Evolutionary conservation across 2,888 invertebrate species (phyloP).

Genomic region (Tenthredo distinguenda): DNA sequence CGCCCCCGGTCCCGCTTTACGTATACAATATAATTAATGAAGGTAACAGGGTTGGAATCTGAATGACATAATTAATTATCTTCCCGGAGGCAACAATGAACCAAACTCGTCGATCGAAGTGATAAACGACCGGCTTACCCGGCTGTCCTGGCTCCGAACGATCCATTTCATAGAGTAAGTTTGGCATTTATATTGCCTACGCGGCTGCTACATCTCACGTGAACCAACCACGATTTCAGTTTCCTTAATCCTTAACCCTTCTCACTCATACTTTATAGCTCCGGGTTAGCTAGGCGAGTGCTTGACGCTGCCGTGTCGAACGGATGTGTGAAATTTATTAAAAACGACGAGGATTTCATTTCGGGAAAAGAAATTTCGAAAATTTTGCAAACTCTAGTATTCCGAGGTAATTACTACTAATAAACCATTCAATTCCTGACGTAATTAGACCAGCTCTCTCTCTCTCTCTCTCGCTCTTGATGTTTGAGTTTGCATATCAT

Average conservation of each 20-base stretch:
- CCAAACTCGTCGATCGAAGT: constrained; percentile 54
- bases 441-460: not conserved
- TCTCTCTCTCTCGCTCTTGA: not conserved
- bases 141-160: constrained; percentile 58
- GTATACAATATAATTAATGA: constrained; percentile 11
- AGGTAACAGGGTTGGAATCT: constrained; percentile 27
- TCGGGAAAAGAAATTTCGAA: not conserved
- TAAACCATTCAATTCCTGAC: not conserved
- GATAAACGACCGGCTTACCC: constrained; percentile 64
- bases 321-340: not conserved
- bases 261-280: not conserved
- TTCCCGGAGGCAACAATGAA: constrained; percentile 17
- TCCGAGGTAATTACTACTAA: not conserved
- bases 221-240: not conserved
- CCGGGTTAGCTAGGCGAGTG: not conserved
- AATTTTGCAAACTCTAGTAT: not conserved
- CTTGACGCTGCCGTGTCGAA: not conserved
- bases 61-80: constrained; percentile 32
- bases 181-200: constrained; percentile 27
- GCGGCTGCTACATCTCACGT: not conserved
- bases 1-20: not conserved
- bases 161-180: constrained; percentile 61
- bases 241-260: not conserved
- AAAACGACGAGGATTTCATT: not conserved
- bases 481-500: not conserved